Evolutionary conservation across 2,888 invertebrate genomes (phyloP).

Genomic region (Isoperla grammatica): DNA sequence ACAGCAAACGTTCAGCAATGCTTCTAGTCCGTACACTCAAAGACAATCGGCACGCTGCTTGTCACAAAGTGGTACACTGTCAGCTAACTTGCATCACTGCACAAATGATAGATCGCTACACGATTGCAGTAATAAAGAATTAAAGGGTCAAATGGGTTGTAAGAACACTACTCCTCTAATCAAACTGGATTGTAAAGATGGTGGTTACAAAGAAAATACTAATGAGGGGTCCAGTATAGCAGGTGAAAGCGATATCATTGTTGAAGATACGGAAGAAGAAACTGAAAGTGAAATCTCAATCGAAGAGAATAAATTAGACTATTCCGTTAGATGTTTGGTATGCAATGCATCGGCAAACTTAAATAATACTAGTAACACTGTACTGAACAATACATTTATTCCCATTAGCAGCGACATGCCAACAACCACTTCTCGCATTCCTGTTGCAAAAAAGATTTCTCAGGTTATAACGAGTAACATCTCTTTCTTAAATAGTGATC

Average conservation of each 20-base stretch:
- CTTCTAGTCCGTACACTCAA: neutral
- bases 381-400: constrained; percentile 18
- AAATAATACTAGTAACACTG: no score
- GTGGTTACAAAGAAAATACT: constrained; percentile 3
- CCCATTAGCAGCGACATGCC: constrained; percentile 21
- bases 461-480: constrained; percentile 18
- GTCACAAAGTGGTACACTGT: neutral
- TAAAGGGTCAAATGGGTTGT: neutral
- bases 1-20: neutral
- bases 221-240: constrained; percentile 25
- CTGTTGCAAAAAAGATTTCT: constrained; percentile 24
- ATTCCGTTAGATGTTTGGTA: constrained; percentile 23
- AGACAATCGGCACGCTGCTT: constrained; percentile 1
- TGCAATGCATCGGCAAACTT: constrained; percentile 18
- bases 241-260: constrained; percentile 30
- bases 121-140: neutral
- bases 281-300: constrained; percentile 26
- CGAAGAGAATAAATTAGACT: constrained; percentile 18
- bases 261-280: constrained; percentile 30
- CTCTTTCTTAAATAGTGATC: neutral
- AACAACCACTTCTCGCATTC: constrained; percentile 25
- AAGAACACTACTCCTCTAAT: no score
- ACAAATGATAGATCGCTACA: neutral
- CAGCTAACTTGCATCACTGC: neutral
- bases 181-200: neutral